Conservation (phyloP, 2,113 vertebrate species). For the Protobothrops mucrosquamatus region DNA sequence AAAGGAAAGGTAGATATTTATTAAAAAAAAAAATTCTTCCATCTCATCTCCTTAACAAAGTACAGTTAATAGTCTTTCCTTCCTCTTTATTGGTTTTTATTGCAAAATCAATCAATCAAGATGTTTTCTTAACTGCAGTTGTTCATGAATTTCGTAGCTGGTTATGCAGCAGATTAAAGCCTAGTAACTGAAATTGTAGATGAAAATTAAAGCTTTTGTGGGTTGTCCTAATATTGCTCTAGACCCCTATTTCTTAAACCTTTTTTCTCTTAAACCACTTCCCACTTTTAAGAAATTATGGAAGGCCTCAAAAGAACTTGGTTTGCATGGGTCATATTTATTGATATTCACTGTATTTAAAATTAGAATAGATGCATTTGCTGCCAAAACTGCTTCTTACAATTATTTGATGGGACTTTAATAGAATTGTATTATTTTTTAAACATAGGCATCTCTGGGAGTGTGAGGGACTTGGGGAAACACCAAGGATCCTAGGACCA, state of each 20-base stretch:
- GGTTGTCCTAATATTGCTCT: background rate
- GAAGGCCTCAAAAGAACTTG: background rate
- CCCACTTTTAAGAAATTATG: background rate
- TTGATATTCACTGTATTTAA: background rate
- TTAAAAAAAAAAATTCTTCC: background rate
- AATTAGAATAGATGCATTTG: background rate
- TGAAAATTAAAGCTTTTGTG: background rate
- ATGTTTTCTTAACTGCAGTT: background rate
- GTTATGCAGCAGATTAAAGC: background rate
- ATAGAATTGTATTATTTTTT: background rate
- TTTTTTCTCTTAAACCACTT: background rate
- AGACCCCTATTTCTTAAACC: background rate
- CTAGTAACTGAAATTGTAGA: background rate
- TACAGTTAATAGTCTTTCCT: background rate
- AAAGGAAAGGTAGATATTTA: constrained; percentile 81
- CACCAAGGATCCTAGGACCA: background rate
- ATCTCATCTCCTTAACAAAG: background rate
- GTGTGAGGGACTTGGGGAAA: background rate
- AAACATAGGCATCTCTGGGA: background rate
- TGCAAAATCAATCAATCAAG: background rate
- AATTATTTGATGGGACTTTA: background rate
- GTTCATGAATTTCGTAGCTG: too few species aligned
- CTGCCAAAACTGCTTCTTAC: background rate
- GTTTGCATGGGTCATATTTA: background rate
- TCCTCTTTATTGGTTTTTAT: background rate